Conservation (phyloP, 2,797 vertebrate genomes). For the Huso huso region DNA sequence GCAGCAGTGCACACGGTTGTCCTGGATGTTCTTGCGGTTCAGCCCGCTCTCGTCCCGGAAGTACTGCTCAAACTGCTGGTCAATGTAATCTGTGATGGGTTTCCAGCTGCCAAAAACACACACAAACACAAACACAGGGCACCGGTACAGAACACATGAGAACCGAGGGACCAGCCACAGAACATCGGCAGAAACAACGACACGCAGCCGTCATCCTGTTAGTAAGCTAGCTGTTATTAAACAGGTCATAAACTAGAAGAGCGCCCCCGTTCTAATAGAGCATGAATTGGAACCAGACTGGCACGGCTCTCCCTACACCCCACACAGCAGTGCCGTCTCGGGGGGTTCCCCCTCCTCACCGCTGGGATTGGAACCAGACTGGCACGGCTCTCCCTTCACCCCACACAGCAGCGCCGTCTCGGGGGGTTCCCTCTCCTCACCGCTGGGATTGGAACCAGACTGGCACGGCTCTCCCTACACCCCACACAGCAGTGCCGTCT, state of each 20-base stretch:
- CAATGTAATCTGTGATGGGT: constrained; percentile 92
- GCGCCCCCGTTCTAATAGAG: too few species aligned
- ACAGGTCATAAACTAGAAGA: too few species aligned
- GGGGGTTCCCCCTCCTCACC: constrained; percentile 47
- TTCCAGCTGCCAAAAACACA: constrained; percentile 75
- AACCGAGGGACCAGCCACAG: too few species aligned
- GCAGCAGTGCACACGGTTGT: constrained; percentile 97
- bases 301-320: constrained; percentile 17
- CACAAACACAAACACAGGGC: constrained; percentile 19
- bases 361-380: not conserved
- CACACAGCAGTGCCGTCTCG: too few species aligned
- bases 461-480: constrained; percentile 17
- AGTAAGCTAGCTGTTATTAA: not conserved
- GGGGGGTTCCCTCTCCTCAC: constrained; percentile 45
- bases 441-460: constrained; percentile 25
- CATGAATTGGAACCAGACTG: not conserved
- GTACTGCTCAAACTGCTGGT: constrained; percentile 97
- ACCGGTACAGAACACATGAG: not conserved
- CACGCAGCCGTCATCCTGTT: not conserved
- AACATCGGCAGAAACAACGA: not conserved
- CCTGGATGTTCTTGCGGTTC: constrained; percentile 95
- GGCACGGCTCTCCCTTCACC: constrained; percentile 16
- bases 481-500: too few species aligned
- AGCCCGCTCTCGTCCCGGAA: constrained; percentile 94
- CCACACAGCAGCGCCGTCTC: too few species aligned